Percentiles rank a stretch among this genome's conserved stretches.
phyloP scores from a whole-genome alignment of 2,888 invertebrate species.

The Sceliomorpha sp. region DNA sequence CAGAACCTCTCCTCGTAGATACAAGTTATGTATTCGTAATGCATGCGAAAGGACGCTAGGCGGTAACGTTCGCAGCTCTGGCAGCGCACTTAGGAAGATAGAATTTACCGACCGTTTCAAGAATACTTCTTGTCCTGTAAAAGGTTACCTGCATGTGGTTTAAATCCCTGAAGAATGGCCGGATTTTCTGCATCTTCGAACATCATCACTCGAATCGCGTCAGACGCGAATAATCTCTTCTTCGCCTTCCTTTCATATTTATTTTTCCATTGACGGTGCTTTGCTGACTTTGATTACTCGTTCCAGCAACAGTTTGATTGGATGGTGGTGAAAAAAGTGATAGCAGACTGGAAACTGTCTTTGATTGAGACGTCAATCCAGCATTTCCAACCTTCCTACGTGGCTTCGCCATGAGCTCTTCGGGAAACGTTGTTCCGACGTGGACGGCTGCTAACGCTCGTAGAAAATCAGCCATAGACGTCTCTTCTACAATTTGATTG shows the following conservation, averaged over 20 bases:
- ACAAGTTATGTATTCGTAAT: constrained; percentile 59
- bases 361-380: constrained; percentile 69
- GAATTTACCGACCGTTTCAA: constrained; percentile 49
- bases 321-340: constrained; percentile 80
- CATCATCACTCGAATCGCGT: constrained; percentile 30
- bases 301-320: constrained; percentile 35
- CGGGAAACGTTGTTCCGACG: constrained; percentile 75
- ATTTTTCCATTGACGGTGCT: too few relatives aligned
- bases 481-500: constrained; percentile 87
- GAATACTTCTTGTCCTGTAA: constrained; percentile 45
- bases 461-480: constrained; percentile 90
- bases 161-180: constrained; percentile 36
- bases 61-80: constrained; percentile 64
- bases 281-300: constrained; percentile 66
- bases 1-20: constrained; percentile 44
- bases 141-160: constrained; percentile 35
- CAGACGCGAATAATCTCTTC: constrained; percentile 30
- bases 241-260: constrained; percentile 21
- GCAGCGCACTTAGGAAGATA: constrained; percentile 70
- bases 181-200: constrained; percentile 31
- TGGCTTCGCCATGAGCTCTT: constrained; percentile 61
- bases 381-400: constrained; percentile 82
- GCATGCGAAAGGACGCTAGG: constrained; percentile 50
- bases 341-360: constrained; percentile 79
- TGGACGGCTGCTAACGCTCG: constrained; percentile 88